Conservation (phyloP, 2,888 invertebrate species). For the Scaptodrosophila latifasciaeformis region DNA sequence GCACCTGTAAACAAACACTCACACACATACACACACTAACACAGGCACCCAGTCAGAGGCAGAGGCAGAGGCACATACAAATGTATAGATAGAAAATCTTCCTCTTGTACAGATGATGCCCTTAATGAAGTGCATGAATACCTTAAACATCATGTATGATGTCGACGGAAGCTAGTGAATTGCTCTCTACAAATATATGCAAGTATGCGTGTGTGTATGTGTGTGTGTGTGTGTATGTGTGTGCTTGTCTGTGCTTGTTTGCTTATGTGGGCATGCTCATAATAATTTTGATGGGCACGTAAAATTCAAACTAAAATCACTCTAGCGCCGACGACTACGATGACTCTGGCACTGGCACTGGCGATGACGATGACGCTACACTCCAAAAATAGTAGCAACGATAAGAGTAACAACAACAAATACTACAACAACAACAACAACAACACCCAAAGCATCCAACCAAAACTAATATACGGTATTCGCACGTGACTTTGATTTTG, state of each 20-base stretch:
- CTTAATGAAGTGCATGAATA: slow-evolving; percentile 62
- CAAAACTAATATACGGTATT: slow-evolving; percentile 60
- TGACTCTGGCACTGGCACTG: slow-evolving; percentile 8
- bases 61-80: no score
- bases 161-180: no score
- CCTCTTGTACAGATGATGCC: slow-evolving; percentile 48
- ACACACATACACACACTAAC: no score
- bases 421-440: slow-evolving; percentile 24
- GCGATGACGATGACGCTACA: slow-evolving; percentile 4
- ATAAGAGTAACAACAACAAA: background rate
- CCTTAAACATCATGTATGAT: no score
- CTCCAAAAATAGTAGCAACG: slow-evolving; percentile 20
- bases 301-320: slow-evolving; percentile 59
- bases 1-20: no score
- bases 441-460: slow-evolving; percentile 13
- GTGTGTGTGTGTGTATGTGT: no score
- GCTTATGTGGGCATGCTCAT: slow-evolving; percentile 43
- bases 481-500: slow-evolving; percentile 63
- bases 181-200: no score
- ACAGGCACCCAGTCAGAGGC: no score
- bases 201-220: no score
- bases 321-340: no score
- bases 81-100: no score
- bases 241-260: no score
- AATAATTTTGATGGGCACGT: slow-evolving; percentile 63